A percentile compares a stretch with the other conserved stretches of the same genome.
phyloP scores from a whole-genome alignment of 2,888 invertebrate species.

The Hedya salicella region DNA sequence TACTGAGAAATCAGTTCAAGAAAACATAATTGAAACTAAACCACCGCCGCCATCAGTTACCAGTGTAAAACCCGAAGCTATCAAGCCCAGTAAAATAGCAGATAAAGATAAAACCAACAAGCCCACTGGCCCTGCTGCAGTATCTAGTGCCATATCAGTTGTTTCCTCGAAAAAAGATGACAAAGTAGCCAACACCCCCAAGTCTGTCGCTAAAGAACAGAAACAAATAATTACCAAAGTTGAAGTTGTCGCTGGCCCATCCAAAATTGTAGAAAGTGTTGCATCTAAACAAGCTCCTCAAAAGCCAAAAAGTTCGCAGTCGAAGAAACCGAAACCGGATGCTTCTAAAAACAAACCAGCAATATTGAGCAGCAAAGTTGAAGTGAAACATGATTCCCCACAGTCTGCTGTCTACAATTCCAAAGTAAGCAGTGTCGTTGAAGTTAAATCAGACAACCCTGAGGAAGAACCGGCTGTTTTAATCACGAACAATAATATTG shows the following conservation, averaged over 20 bases:
- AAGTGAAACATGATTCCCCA: conserved; percentile 76
- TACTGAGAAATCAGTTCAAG: conserved; percentile 75
- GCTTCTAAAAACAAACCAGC: conserved; percentile 71
- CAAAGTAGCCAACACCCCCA: conserved; percentile 70
- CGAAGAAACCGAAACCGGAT: conserved; percentile 65
- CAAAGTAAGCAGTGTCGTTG: conserved; percentile 84
- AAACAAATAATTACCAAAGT: conserved; percentile 82
- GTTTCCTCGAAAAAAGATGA: conserved; percentile 79
- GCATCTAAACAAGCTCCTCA: conserved; percentile 61
- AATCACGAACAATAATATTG: conserved; percentile 89
- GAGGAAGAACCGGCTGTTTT: conserved; percentile 86
- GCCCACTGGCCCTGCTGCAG: conserved; percentile 63
- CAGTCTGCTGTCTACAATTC: conserved; percentile 65
- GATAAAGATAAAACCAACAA: conserved; percentile 74
- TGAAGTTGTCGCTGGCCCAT: conserved; percentile 84
- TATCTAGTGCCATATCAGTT: conserved; percentile 75
- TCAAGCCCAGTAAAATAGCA: conserved; percentile 77
- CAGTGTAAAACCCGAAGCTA: conserved; percentile 73
- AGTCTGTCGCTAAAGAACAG: conserved; percentile 76
- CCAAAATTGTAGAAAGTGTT: conserved; percentile 74
- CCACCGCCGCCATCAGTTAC: conserved; percentile 72
- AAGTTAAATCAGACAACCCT: conserved; percentile 76
- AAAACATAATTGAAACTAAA: conserved; percentile 80
- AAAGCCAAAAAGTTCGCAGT: conserved; percentile 60
- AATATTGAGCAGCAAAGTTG: conserved; percentile 78